Evolutionary conservation across 2,797 vertebrate species (phyloP).

Genomic region (Lacerta viridis): DNA sequence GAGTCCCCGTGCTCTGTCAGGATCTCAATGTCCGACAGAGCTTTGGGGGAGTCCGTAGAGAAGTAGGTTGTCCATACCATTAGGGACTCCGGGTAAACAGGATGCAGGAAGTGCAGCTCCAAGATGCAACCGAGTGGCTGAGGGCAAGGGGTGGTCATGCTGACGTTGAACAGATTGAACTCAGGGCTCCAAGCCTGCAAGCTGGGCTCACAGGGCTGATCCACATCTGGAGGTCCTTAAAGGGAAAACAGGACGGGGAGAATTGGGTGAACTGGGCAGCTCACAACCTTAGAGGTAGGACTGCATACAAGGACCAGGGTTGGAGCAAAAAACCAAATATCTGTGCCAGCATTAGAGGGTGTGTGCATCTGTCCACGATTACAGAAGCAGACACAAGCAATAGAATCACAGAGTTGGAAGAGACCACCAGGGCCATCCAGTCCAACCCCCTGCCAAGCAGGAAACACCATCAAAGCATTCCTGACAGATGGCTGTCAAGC

Average conservation of each 20-base stretch:
- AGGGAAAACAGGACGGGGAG: not conserved
- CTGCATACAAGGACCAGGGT: not conserved
- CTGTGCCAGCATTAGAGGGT: not conserved
- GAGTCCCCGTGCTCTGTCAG: constrained; percentile 86
- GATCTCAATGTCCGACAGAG: constrained; percentile 88
- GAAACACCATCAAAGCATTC: too few relatives aligned
- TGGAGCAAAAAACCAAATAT: not conserved
- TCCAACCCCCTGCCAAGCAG: too few relatives aligned
- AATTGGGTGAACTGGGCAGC: not conserved
- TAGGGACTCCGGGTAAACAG: constrained; percentile 86
- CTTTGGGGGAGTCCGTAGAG: constrained; percentile 83
- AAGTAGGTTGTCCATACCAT: constrained; percentile 95
- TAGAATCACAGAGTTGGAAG: not conserved
- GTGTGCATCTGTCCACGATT: not conserved
- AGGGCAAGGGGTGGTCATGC: constrained; percentile 93
- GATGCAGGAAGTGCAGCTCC: constrained; percentile 89
- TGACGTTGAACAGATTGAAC: constrained; percentile 92
- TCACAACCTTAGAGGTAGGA: not conserved
- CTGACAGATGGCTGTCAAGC: too few relatives aligned
- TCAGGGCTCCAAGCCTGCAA: constrained; percentile 97
- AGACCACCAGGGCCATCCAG: too few relatives aligned
- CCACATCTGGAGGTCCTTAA: constrained; percentile 93
- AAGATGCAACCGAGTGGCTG: constrained; percentile 90
- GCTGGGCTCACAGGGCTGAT: constrained; percentile 95
- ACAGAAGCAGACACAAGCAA: not conserved